Base-by-base conservation (phyloP, 1,140 invertebrate genomes). In the Camponotus vicinus region DNA sequence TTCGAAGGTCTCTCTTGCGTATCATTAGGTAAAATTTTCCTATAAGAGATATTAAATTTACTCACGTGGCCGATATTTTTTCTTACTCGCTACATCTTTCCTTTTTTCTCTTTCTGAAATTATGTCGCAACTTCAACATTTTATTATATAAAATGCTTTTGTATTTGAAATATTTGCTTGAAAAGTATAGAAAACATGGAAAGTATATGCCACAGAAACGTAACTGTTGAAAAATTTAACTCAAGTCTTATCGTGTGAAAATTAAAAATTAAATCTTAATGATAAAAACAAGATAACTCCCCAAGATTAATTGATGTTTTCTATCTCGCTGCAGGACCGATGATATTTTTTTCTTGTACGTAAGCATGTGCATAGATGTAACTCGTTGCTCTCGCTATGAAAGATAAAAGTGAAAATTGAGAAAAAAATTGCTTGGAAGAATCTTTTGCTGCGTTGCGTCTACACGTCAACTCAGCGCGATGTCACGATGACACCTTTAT, bases 351-450 rank as follows among this genome's bases (percentile, higher is more conserved):
- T 63, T 52, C 76, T 67, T 55, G n/a, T 52, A 7, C 15, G 52
- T 27, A 15, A 42, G 73, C 64, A 18, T 40, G 59, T 40, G 42
- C 70, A 40, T 52, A 21, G 55, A 77, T 64, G 34, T 32, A 37
- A n/a, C 42, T 78, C 34, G 42, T 9, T 69, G 73, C 78, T 77
- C 4, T 73, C 7, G 71, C 66, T 55, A 45, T 66, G 85, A 84
- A 79, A 79, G 88, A 87, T 88, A 59, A 88, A 63, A 85, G 71
- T 40, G 45, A 87, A 71, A 86, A 67, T 76, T 52, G 76, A 86
- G 79, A 73, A 76, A 69, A 55, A 66, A 88, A 64, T 78, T 71
- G 52, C 86, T 87, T 92, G 92, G 87, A 92, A 91, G 89, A 93
- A 92, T 90, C 86, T 89, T 90, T 89, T 89, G 5, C 13, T 32